Evolutionary conservation across 1,140 invertebrate genomes (phyloP).

Genomic region (Lordiphosa stackelbergi): DNA sequence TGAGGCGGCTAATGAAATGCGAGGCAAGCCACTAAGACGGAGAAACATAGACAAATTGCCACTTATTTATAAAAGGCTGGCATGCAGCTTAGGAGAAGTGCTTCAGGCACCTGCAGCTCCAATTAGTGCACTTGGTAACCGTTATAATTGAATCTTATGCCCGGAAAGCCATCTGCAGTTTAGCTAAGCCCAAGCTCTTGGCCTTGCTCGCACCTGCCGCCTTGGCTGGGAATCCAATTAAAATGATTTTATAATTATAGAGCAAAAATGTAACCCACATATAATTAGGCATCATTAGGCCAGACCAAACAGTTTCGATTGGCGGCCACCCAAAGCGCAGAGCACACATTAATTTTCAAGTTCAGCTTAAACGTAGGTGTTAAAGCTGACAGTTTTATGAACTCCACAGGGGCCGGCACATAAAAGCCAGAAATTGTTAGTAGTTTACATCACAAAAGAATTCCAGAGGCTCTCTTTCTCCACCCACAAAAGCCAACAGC

Average conservation of each 20-base stretch:
- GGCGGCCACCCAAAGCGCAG: constrained; percentile 11
- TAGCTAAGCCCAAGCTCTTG: not conserved
- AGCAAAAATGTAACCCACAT: constrained; percentile 64
- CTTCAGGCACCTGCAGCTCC: constrained; percentile 4
- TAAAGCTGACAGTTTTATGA: constrained; percentile 8
- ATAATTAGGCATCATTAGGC: constrained; percentile 63
- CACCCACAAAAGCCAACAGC: constrained; percentile 9
- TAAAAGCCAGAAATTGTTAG: constrained; percentile 13
- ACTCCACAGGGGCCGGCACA: constrained; percentile 13
- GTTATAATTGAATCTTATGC: constrained; percentile 40
- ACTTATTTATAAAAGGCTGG: constrained; percentile 50
- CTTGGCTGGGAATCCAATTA: constrained; percentile 54
- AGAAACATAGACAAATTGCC: constrained; percentile 58
- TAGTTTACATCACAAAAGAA: constrained; percentile 19
- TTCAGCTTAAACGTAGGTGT: constrained; percentile 34
- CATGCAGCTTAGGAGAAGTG: constrained; percentile 9
- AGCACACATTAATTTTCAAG: constrained; percentile 2
- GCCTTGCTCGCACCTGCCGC: constrained; percentile 4
- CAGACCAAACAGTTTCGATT: constrained; percentile 13
- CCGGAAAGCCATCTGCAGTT: constrained; percentile 3
- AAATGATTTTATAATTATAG: constrained; percentile 69
- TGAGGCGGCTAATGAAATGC: constrained; percentile 44
- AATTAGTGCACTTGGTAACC: constrained; percentile 37
- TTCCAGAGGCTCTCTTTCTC: constrained; percentile 1
- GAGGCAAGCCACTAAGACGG: constrained; percentile 14